Percentiles rank a stretch among this genome's conserved stretches.
phyloP scores from a whole-genome alignment of 2,113 vertebrate genomes.

The Misgurnus mizolepis region DNA sequence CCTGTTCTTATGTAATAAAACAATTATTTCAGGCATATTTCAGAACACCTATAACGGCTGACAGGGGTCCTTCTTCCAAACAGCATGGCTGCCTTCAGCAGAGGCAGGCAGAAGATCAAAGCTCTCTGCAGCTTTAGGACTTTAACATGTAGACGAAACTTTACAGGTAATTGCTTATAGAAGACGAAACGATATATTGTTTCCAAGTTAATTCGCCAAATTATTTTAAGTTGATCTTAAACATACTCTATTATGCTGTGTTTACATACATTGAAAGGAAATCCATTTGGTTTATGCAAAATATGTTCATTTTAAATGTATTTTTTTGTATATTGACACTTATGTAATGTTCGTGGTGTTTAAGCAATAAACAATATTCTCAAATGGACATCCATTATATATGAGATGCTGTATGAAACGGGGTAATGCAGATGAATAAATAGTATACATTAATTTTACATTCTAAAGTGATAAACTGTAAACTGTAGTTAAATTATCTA shows the following conservation, averaged over 20 bases:
- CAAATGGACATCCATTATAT: not conserved
- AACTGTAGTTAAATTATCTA: not conserved
- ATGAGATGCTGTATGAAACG: too few species aligned
- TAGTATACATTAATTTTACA: too few species aligned
- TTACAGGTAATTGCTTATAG: conserved; percentile 63
- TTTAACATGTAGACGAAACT: conserved; percentile 53
- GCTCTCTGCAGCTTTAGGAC: conserved; percentile 22
- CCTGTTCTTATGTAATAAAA: not conserved
- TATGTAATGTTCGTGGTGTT: too few species aligned
- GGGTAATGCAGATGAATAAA: too few species aligned
- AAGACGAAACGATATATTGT: not conserved
- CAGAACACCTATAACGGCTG: conserved; percentile 31
- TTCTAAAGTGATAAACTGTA: not conserved
- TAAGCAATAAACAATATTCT: not conserved
- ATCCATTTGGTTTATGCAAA: not conserved
- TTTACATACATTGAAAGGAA: not conserved
- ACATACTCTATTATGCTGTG: not conserved
- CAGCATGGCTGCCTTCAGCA: conserved; percentile 73
- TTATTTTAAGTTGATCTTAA: not conserved
- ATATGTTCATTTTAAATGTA: too few species aligned
- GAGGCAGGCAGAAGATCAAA: conserved; percentile 67
- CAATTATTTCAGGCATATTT: conserved; percentile 60
- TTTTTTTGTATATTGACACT: too few species aligned
- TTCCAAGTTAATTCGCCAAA: rapidly evolving
- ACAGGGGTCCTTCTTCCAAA: conserved; percentile 63